Conservation (phyloP, 2,888 invertebrate genomes). For the Polydrusus pterygomalis region DNA sequence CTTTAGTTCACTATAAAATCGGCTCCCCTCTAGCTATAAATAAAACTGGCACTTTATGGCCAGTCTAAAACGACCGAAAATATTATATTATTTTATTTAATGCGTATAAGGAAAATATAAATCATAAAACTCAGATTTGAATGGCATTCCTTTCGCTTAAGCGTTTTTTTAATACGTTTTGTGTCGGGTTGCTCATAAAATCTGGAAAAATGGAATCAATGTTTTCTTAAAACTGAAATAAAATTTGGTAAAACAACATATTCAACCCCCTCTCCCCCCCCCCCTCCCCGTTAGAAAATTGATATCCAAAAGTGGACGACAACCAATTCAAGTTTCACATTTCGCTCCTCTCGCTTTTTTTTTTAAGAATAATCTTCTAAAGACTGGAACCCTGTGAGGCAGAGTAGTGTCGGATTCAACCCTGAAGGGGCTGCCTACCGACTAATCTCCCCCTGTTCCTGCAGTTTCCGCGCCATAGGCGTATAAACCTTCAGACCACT, state of each 20-base stretch:
- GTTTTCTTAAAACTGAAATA: not conserved
- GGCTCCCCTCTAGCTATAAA: constrained; percentile 38
- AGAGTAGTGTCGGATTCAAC: too few relatives aligned
- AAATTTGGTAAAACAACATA: not conserved
- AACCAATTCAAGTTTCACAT: too few relatives aligned
- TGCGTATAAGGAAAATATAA: constrained; percentile 13
- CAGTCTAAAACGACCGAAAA: constrained; percentile 15
- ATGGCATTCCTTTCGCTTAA: constrained; percentile 7
- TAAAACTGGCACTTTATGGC: constrained; percentile 36
- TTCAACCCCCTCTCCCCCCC: too few relatives aligned
- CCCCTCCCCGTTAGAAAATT: too few relatives aligned
- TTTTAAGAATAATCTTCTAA: too few relatives aligned
- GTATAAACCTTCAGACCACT: too few relatives aligned
- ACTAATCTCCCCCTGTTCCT: too few relatives aligned
- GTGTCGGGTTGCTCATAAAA: not conserved
- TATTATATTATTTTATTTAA: constrained; percentile 11
- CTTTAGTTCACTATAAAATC: constrained; percentile 44
- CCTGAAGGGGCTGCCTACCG: too few relatives aligned
- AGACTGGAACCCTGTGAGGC: too few relatives aligned
- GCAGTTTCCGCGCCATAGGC: too few relatives aligned
- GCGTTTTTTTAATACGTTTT: not conserved
- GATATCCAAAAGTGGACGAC: too few relatives aligned
- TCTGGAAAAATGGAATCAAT: not conserved
- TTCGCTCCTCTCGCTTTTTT: too few relatives aligned
- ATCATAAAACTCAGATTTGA: constrained; percentile 3